Evolutionary conservation across 2,797 vertebrate genomes (phyloP), one percentile per base, ranked within the genome.

Genomic region (Catamblyrhynchus diadema): DNA sequence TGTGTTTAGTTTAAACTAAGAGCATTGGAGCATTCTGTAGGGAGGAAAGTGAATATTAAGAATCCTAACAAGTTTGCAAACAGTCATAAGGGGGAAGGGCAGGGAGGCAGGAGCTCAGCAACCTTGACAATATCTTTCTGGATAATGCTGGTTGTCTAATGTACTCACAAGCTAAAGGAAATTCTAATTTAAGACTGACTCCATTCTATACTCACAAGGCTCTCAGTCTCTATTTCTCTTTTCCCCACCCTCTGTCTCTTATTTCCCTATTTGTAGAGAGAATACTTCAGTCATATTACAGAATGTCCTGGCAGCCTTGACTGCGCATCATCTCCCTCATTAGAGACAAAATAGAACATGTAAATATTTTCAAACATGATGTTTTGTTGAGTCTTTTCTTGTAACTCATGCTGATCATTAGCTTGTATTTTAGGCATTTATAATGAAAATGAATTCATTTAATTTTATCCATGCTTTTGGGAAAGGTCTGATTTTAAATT

Each of bases 371-470:
- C 92, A 93, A 85, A 92, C 60, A 84, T 41, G 33, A 92, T 92
- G 86, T 86, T 92, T 94, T 93, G 86, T 91, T 96, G 95, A 95
- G 50, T 87, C 23, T 66, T 61, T 93, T 83, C 73, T 89, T 90
- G 80, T 93, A 94, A 78, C 35, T 91, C 91, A 86, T 61, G 82
- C 80, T 95, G 78, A 91, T 90, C 92, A 93, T 96, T 96, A 96
- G 89, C 75, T 85, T 50, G 54, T 70, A 57, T 86, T 81, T 92
- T 75, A 83, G 62, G 79, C 54, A 79, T 90, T 79, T 91, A 39
- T 93, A 94, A 95, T 56, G 60, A 88, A 93, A 95, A 91, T 45
- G 8, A 44, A 62, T 82, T 91, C n/a, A 60, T 94, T 95, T 92
- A 81, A 51, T 74, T 85, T 62, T 88, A 69, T 47, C 57, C 53